A percentile compares a stretch with the other conserved stretches of the same genome.
Conservation (phyloP, 2,888 invertebrate genomes). For the Acleris holmiana region DNA sequence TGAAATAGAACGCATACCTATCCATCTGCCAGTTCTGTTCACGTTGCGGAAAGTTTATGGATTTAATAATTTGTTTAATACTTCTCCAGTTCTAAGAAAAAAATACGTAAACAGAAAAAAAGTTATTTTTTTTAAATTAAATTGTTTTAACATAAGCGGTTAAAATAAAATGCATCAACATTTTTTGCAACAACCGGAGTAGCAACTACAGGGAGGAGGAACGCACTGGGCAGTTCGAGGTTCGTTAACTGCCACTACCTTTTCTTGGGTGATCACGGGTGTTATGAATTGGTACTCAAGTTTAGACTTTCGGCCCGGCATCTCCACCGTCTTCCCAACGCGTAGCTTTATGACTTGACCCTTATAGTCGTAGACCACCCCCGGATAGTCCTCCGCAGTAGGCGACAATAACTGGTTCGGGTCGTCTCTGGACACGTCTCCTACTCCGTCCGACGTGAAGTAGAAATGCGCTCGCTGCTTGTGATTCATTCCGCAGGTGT, state of each 20-base stretch:
- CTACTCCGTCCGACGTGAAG: constrained; percentile 71
- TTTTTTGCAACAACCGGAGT: constrained; percentile 48
- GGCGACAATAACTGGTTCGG: constrained; percentile 62
- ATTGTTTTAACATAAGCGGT: background rate
- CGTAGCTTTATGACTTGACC: constrained; percentile 73
- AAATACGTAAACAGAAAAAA: background rate
- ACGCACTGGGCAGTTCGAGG: constrained; percentile 70
- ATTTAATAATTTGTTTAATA: background rate
- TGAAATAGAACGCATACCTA: no score
- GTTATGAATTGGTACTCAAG: constrained; percentile 77
- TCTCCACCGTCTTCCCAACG: constrained; percentile 69
- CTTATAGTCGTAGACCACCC: constrained; percentile 69
- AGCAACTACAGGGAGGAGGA: constrained; percentile 44
- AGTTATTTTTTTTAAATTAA: background rate
- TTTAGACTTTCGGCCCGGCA: constrained; percentile 71
- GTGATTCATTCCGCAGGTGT: constrained; percentile 68
- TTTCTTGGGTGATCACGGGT: constrained; percentile 56
- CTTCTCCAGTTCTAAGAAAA: background rate
- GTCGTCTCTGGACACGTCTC: constrained; percentile 71
- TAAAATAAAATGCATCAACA: constrained; percentile 1
- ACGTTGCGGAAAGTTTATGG: background rate
- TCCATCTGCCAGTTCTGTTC: no score
- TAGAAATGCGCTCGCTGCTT: constrained; percentile 75
- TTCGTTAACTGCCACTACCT: constrained; percentile 61
- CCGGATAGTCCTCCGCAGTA: constrained; percentile 62